Conservation (phyloP, 1,140 invertebrate genomes). For the Scylla paramamosain region DNA sequence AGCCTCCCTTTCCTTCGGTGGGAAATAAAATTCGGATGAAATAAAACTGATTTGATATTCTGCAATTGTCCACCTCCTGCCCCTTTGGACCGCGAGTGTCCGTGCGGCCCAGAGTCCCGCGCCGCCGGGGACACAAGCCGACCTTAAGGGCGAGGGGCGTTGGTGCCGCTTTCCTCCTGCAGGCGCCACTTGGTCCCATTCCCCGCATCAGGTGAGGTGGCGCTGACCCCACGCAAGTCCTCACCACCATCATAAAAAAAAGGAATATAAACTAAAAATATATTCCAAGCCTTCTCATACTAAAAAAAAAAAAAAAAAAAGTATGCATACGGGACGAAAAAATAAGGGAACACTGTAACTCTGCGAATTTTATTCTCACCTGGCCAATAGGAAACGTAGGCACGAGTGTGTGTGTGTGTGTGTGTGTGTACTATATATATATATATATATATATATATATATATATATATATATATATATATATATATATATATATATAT, state of each 20-base stretch:
- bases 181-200: background rate
- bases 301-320: background rate
- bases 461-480: conserved; percentile 45
- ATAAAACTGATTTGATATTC: conserved; percentile 24
- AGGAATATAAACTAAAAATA: background rate
- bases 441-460: conserved; percentile 41
- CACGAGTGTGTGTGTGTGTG: no score
- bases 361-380: background rate
- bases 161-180: background rate
- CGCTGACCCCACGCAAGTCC: conserved; percentile 8
- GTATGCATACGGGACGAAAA: background rate
- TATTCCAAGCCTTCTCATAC: background rate
- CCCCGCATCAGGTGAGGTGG: background rate
- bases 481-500: conserved; percentile 40
- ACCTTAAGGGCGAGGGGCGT: background rate
- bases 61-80: conserved; percentile 11
- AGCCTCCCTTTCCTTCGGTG: background rate
- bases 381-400: background rate
- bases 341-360: conserved; percentile 22
- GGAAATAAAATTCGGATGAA: conserved; percentile 15
- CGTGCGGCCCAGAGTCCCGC: background rate
- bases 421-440: background rate
- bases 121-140: background rate
- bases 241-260: conserved; percentile 14
- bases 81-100: background rate